Evolutionary conservation across 53 echinoderm and acorn worm species (phyloP).

Genomic region (Zoroaster sp.): DNA sequence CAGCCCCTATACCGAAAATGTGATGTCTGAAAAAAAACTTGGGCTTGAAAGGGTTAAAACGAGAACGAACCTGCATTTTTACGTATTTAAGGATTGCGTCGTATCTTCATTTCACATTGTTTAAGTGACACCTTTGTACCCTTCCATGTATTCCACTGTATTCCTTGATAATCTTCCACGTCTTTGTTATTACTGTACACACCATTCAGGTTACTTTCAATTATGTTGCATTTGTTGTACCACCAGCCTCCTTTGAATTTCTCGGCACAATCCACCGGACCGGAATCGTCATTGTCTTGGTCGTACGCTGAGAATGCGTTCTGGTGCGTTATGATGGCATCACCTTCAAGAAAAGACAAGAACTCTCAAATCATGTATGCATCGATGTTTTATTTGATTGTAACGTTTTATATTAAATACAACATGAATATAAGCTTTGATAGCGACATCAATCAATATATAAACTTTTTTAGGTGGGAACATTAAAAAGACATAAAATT

Average conservation of each 20-base stretch:
- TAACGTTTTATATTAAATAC: too few species aligned
- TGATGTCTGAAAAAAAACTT: too few species aligned
- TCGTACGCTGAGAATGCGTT: neutral
- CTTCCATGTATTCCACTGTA: slow-evolving; percentile 8
- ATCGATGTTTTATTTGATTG: too few species aligned
- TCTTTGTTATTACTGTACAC: neutral
- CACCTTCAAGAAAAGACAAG: neutral
- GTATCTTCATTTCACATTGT: slow-evolving; percentile 16
- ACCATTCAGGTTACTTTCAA: slow-evolving; percentile 19
- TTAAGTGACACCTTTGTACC: neutral
- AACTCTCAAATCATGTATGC: too few species aligned
- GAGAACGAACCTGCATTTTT: too few species aligned
- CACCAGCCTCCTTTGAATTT: neutral
- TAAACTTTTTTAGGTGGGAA: too few species aligned
- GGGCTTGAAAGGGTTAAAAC: too few species aligned
- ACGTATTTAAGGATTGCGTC: too few species aligned
- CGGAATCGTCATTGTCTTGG: neutral
- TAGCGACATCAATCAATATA: too few species aligned
- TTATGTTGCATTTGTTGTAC: neutral
- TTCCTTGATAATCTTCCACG: neutral
- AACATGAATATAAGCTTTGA: too few species aligned
- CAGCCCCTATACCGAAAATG: too few species aligned
- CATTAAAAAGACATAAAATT: too few species aligned
- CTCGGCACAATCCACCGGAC: neutral
- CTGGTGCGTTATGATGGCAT: neutral